Evolutionary conservation across 2,113 vertebrate genomes (phyloP), one percentile per base, ranked within the genome.

Genomic region (Callorhinus ursinus): DNA sequence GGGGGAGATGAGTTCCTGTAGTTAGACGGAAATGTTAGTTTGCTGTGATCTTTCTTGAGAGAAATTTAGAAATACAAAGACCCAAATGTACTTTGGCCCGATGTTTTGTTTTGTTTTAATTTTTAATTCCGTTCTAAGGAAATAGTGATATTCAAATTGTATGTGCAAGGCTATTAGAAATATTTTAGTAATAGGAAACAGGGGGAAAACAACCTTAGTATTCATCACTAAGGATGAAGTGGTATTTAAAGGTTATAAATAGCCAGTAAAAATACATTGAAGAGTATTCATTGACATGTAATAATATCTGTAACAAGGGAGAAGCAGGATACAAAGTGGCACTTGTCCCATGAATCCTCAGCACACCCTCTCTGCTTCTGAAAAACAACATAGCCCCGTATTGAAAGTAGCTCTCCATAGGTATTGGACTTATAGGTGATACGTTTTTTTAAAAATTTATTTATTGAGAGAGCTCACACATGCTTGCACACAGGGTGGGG

Each of bases 131-230:
- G 3, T 86, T 81, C n/a, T 59, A 57, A 46, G 14, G 42, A 84
- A 69, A 74, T 79, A 74, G 33, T n/a, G 88, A 6, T 84, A 74
- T 76, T 63, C 83, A 95, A 69, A 90, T 85, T 76, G 21, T 59
- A 21, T 46, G 28, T 53, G 36, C 7, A 28, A 21, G 33, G 16
- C 31, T 49, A 13, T 91, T 91, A 36, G 15, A 67, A 39, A 26
- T 87, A 55, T 84, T 90, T 63, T 76, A 71, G 31, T 87, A 61
- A 49, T 69, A 57, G 85, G 51, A 89, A 89, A 82, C 7, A 31
- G 36, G 7, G 5, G 2, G 77, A 5, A 86, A 95, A 26, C 21
- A 86, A 8, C 84, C 65, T 65, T 16, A 21, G 1, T 80, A 55
- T 83, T 76, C 5, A 59, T 3, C 53, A 88, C 15, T 42, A 19